Percentiles rank a stretch among this genome's conserved stretches.
phyloP scores from a whole-genome alignment of 2,113 vertebrate species.

The Hippocampus abdominalis region DNA sequence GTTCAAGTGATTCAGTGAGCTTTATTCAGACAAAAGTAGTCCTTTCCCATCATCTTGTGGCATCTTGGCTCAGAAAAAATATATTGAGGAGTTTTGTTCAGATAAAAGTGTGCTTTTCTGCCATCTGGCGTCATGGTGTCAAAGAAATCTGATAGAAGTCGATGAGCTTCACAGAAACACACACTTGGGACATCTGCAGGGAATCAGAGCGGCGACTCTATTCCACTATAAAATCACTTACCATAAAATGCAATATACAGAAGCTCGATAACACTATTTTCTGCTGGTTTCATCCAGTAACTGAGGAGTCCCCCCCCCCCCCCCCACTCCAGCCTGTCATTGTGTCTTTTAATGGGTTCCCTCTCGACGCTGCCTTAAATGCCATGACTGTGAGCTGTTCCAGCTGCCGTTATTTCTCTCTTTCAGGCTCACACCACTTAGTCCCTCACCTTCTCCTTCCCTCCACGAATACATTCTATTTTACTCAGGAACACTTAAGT shows the following conservation, averaged over 20 bases:
- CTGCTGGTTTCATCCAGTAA: slow-evolving; percentile 21
- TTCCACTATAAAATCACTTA: neutral
- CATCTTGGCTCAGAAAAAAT: no score
- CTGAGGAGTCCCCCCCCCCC: neutral
- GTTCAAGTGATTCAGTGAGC: neutral
- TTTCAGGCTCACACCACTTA: slow-evolving; percentile 21
- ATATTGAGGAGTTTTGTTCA: no score
- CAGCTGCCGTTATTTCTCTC: neutral
- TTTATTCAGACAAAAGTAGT: neutral
- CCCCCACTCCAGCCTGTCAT: neutral
- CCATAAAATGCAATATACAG: no score
- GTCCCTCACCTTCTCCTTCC: slow-evolving; percentile 4
- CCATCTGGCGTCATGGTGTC: no score
- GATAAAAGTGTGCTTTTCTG: no score
- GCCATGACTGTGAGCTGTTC: slow-evolving; percentile 1
- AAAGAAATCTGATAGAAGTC: no score
- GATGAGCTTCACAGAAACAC: no score
- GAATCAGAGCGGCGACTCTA: neutral
- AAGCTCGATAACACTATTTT: neutral
- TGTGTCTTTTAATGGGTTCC: slow-evolving; percentile 22
- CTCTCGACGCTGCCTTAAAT: slow-evolving; percentile 18
- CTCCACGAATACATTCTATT: slow-evolving; percentile 20
- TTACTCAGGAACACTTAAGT: slow-evolving; percentile 8
- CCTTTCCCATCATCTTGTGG: no score
- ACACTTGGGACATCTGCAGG: no score